phyloP scores from a whole-genome alignment of 2,888 invertebrate genomes.

The Patella depressa region DNA sequence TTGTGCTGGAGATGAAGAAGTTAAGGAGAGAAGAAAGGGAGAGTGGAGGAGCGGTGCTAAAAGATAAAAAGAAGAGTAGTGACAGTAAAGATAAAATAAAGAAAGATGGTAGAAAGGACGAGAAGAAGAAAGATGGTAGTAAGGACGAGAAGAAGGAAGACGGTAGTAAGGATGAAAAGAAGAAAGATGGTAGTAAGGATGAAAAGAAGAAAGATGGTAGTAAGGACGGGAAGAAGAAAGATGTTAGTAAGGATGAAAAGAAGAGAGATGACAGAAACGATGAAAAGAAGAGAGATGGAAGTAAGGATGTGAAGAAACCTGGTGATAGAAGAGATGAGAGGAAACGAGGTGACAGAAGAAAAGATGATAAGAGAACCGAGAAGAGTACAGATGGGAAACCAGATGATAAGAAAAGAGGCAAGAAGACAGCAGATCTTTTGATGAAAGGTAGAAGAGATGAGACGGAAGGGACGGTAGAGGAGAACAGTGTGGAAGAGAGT shows the following conservation, averaged over 20 bases:
- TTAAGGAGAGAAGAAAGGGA: background rate
- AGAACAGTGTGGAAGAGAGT: too few species aligned
- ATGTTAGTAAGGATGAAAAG: background rate
- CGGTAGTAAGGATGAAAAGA: background rate
- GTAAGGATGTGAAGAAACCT: background rate
- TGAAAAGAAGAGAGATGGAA: background rate
- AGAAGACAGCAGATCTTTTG: background rate
- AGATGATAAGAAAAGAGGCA: background rate
- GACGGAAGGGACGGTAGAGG: background rate
- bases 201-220: background rate
- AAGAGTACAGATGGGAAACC: background rate
- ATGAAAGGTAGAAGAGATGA: background rate
- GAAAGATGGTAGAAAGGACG: background rate
- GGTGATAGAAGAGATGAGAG: background rate
- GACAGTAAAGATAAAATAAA: background rate
- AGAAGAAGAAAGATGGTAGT: background rate
- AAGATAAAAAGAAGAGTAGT: background rate
- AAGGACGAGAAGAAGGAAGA: background rate
- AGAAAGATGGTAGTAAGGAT: background rate
- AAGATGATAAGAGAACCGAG: too few species aligned
- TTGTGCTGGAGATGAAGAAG: background rate
- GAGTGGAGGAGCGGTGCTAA: too few species aligned
- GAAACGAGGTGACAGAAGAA: background rate
- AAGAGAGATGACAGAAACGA: too few species aligned
- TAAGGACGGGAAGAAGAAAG: too few species aligned